phyloP scores from a whole-genome alignment of 2,113 vertebrate species.

The Tragelaphus scriptus region DNA sequence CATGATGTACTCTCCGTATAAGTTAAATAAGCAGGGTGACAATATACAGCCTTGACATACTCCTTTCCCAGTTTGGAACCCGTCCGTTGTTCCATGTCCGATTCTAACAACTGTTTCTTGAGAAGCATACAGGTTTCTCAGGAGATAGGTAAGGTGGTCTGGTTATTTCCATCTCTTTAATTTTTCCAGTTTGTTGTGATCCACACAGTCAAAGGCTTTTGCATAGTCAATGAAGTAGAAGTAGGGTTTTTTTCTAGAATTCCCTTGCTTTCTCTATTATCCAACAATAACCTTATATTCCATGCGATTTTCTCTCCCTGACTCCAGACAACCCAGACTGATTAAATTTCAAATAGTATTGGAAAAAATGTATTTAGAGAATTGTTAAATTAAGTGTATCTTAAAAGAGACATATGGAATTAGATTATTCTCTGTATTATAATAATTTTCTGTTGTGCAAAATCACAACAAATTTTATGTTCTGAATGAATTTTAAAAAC shows the following conservation, averaged over 20 bases:
- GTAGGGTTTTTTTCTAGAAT: background rate
- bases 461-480: background rate
- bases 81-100: background rate
- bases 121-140: background rate
- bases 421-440: background rate
- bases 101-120: background rate
- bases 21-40: background rate
- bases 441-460: background rate
- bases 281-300: background rate
- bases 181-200: background rate
- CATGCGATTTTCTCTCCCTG: background rate
- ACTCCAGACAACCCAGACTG: background rate
- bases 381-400: conserved; percentile 4
- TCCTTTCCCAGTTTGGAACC: background rate
- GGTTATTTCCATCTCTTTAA: background rate
- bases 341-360: background rate
- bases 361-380: background rate
- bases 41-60: background rate
- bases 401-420: conserved; percentile 2
- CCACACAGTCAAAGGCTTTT: background rate
- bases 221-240: background rate
- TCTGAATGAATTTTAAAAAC: background rate
- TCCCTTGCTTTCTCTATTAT: background rate
- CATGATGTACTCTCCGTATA: background rate
- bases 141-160: background rate